A percentile compares a stretch with the other conserved stretches of the same genome.
These are phyloP conservation scores for Pelobates fuscus DNA, from an alignment of 2,113 vertebrate genomes.

Conservation along the genomic window DNA sequence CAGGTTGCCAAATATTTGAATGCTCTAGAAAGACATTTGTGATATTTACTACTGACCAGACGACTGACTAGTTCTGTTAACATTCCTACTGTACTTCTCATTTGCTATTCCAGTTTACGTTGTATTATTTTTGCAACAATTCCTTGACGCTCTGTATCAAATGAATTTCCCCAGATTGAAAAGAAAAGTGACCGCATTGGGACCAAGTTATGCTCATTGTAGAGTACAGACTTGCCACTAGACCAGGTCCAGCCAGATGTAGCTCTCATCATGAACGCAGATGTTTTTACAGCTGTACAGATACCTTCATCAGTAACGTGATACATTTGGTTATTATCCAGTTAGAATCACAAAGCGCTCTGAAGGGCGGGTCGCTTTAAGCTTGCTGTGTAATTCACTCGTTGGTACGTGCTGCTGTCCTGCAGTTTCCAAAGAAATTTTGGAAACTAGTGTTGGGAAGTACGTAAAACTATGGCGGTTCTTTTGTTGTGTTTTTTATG, in stretches of 20 bases:
- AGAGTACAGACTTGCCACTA: slow-evolving; percentile 2
- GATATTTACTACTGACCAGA: too few relatives aligned
- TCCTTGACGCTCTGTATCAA: neutral
- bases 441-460: too few relatives aligned
- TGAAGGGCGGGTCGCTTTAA: slow-evolving; percentile 17
- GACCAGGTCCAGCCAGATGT: slow-evolving; percentile 9
- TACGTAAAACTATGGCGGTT: too few relatives aligned
- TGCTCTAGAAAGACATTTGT: too few relatives aligned
- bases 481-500: too few relatives aligned
- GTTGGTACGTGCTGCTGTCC: neutral
- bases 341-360: slow-evolving; percentile 20
- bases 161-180: neutral
- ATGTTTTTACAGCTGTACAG: slow-evolving; percentile 39
- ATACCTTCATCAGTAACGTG: slow-evolving; percentile 25
- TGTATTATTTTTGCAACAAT: neutral
- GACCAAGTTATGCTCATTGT: neutral
- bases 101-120: too few relatives aligned
- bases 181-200: neutral
- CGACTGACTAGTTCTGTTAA: too few relatives aligned
- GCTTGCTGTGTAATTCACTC: neutral
- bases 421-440: too few relatives aligned
- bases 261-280: slow-evolving; percentile 26
- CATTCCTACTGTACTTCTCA: too few relatives aligned
- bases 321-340: slow-evolving; percentile 41
- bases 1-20: too few relatives aligned